These are phyloP conservation scores for Biston betularia DNA, from an alignment of 2,888 invertebrate genomes.

Conservation along the genomic window DNA sequence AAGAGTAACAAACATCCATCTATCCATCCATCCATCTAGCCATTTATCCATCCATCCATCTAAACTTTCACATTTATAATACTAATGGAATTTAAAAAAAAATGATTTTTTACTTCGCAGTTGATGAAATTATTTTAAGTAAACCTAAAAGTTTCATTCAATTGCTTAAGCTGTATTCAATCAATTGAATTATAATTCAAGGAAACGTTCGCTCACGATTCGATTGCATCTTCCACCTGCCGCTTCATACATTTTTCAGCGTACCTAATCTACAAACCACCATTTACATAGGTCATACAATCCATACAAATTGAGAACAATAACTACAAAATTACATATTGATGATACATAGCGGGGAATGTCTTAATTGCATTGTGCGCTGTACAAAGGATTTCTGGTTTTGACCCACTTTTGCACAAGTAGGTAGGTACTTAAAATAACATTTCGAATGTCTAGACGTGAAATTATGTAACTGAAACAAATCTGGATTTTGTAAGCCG, in stretches of 20 bases:
- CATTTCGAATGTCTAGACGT: slow-evolving; percentile 43
- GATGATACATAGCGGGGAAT: slow-evolving; percentile 48
- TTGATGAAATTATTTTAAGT: too few relatives aligned
- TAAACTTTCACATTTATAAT: too few relatives aligned
- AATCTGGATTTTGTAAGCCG: slow-evolving; percentile 41
- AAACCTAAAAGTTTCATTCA: too few relatives aligned
- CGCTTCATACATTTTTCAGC: not conserved
- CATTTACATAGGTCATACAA: slow-evolving; percentile 29
- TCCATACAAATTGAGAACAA: slow-evolving; percentile 55
- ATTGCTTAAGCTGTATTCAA: too few relatives aligned
- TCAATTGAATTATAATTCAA: not conserved
- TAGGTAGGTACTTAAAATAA: slow-evolving; percentile 39
- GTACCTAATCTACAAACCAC: slow-evolving; percentile 2
- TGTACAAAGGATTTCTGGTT: slow-evolving; percentile 57
- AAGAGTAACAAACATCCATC: too few relatives aligned
- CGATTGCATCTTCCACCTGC: not conserved
- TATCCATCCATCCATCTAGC: too few relatives aligned
- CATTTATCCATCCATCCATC: too few relatives aligned
- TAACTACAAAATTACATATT: slow-evolving; percentile 53
- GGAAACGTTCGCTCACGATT: not conserved
- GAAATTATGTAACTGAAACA: slow-evolving; percentile 49
- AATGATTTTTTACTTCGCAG: too few relatives aligned
- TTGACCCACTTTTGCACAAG: slow-evolving; percentile 53
- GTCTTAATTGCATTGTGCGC: slow-evolving; percentile 55
- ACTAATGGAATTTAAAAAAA: too few relatives aligned